Percentiles rank a stretch among this genome's conserved stretches.
These are phyloP conservation scores for Diplazon laetatorius DNA, from an alignment of 2,888 invertebrate species.

Conservation along the genomic window DNA sequence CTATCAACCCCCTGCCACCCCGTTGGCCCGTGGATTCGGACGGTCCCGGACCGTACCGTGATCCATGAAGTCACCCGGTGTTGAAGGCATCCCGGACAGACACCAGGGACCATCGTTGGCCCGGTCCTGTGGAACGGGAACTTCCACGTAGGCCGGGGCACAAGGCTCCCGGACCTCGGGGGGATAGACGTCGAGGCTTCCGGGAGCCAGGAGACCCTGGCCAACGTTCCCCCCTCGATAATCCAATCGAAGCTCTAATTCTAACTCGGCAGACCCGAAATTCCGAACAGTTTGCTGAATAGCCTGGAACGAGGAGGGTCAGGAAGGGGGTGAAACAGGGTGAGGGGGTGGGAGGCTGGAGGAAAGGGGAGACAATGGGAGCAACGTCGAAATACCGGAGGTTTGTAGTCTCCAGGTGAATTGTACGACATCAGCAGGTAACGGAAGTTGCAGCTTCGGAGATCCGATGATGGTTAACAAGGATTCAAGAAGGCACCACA, in stretches of 20 bases:
- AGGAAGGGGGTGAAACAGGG: too few relatives aligned
- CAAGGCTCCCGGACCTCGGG: constrained; percentile 35
- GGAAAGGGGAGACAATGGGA: constrained; percentile 73
- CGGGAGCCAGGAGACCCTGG: constrained; percentile 69
- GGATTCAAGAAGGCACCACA: constrained; percentile 75
- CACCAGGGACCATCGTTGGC: constrained; percentile 51
- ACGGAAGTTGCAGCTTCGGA: constrained; percentile 17
- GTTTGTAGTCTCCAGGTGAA: constrained; percentile 59
- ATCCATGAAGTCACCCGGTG: constrained; percentile 60
- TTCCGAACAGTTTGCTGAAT: constrained; percentile 81
- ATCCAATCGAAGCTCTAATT: constrained; percentile 82
- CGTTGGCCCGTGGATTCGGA: too few relatives aligned
- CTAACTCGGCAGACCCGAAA: constrained; percentile 80
- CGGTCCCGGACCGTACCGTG: too few relatives aligned
- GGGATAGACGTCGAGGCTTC: constrained; percentile 54
- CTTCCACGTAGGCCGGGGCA: constrained; percentile 33
- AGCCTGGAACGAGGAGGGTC: constrained; percentile 71
- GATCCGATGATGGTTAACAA: constrained; percentile 50
- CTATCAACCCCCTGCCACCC: too few relatives aligned
- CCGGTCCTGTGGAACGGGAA: constrained; percentile 14
- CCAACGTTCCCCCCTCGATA: constrained; percentile 75
- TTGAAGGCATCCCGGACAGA: constrained; percentile 65
- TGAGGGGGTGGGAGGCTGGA: too few relatives aligned
- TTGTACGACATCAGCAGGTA: constrained; percentile 34
- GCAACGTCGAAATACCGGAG: constrained; percentile 74